Percentiles rank a stretch among this genome's conserved stretches.
Conservation (phyloP, 2,888 invertebrate species). For the Odontocerum albicorne region DNA sequence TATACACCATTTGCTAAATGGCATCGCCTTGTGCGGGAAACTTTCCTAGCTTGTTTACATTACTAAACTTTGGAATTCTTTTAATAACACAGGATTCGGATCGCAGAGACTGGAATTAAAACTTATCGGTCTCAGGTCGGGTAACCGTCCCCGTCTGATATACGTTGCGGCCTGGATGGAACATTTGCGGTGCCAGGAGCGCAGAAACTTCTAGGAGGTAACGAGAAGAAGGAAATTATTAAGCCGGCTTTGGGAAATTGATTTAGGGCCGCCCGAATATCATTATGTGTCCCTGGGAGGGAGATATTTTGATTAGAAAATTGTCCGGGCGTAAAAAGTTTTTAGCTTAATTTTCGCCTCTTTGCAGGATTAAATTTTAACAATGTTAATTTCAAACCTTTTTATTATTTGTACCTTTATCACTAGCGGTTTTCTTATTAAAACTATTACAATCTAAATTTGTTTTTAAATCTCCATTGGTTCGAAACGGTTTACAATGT, state of each 20-base stretch:
- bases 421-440: background rate
- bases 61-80: constrained; percentile 30
- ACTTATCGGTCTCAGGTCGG: constrained; percentile 29
- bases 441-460: background rate
- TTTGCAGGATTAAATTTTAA: no score
- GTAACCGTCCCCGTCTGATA: constrained; percentile 8
- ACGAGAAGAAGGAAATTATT: constrained; percentile 32
- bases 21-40: no score
- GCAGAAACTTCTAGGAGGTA: constrained; percentile 24
- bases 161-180: constrained; percentile 22
- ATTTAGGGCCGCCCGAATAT: constrained; percentile 29
- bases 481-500: no score
- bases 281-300: constrained; percentile 28
- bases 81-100: constrained; percentile 31
- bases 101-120: constrained; percentile 32
- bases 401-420: background rate
- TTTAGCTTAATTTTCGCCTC: constrained; percentile 4
- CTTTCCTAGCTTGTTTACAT: no score
- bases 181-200: constrained; percentile 24
- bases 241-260: constrained; percentile 33
- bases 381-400: no score
- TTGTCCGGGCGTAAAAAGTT: constrained; percentile 21
- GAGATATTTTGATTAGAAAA: constrained; percentile 32
- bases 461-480: no score
- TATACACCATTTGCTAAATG: no score